A percentile compares a stretch with the other conserved stretches of the same genome.
These are phyloP conservation scores for Lateolabrax maculatus DNA, from an alignment of 2,797 vertebrate genomes.

Conservation along the genomic window DNA sequence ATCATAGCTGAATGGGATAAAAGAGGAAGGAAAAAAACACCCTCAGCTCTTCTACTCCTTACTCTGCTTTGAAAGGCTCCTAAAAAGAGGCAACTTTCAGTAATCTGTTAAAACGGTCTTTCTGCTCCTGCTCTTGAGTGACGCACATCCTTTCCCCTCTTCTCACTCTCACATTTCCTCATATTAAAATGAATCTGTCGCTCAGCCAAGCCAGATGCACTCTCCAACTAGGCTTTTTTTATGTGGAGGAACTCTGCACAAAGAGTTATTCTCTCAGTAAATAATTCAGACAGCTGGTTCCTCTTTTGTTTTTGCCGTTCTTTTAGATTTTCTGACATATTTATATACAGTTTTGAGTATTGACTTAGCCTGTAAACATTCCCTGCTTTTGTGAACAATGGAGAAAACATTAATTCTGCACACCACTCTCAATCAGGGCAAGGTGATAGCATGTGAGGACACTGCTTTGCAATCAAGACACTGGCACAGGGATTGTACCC, in stretches of 20 bases:
- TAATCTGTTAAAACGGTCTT: constrained; percentile 62
- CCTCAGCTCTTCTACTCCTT: constrained; percentile 29
- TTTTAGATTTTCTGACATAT: constrained; percentile 56
- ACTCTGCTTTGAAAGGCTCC: constrained; percentile 53
- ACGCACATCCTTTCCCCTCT: constrained; percentile 67
- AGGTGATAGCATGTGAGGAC: constrained; percentile 52
- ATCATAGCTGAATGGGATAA: constrained; percentile 39
- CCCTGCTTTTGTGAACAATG: constrained; percentile 23
- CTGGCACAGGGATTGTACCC: constrained; percentile 44
- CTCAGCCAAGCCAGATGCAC: constrained; percentile 79
- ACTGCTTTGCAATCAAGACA: constrained; percentile 64
- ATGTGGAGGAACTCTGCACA: constrained; percentile 48
- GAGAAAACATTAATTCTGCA: constrained; percentile 38
- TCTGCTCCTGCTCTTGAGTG: constrained; percentile 64
- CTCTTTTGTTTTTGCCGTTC: constrained; percentile 49
- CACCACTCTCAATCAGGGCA: constrained; percentile 33
- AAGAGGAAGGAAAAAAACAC: constrained; percentile 28
- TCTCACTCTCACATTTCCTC: constrained; percentile 66
- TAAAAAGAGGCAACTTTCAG: constrained; percentile 54
- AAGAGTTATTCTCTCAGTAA: constrained; percentile 61
- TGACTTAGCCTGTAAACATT: constrained; percentile 18
- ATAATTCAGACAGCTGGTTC: constrained; percentile 74
- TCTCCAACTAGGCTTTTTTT: constrained; percentile 55
- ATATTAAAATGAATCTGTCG: constrained; percentile 73
- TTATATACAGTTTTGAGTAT: constrained; percentile 14